Evolutionary conservation across 2,113 vertebrate species (phyloP).

Genomic region (Lontra canadensis): DNA sequence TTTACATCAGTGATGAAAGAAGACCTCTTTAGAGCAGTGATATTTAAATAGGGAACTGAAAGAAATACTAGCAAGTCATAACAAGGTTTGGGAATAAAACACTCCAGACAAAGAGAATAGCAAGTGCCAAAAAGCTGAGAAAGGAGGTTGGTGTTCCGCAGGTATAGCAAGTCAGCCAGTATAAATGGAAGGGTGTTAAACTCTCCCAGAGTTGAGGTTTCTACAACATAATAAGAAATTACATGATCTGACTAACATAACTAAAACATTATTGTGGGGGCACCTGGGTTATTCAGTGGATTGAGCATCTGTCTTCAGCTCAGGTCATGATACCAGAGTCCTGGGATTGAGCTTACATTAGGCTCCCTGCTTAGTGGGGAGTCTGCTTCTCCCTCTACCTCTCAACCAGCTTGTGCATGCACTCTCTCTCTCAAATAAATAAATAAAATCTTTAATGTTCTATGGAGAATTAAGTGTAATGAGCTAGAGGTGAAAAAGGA

Average conservation of each 20-base stretch:
- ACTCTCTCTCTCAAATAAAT: too few species aligned
- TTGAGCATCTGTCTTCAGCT: too few species aligned
- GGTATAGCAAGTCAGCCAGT: too few species aligned
- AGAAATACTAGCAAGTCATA: not conserved
- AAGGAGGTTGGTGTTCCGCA: not conserved
- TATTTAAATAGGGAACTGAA: not conserved
- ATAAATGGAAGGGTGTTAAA: not conserved
- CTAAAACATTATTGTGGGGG: not conserved
- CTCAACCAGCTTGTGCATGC: too few species aligned
- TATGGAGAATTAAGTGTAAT: not conserved
- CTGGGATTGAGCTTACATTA: too few species aligned
- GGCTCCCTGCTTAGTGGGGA: too few species aligned
- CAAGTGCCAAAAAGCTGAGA: not conserved
- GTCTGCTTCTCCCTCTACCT: too few species aligned
- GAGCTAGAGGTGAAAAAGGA: not conserved
- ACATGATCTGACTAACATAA: not conserved
- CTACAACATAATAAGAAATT: not conserved
- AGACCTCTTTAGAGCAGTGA: not conserved
- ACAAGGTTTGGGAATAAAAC: not conserved
- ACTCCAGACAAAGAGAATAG: not conserved
- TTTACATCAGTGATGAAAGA: not conserved
- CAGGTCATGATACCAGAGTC: too few species aligned
- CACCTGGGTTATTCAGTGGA: too few species aligned
- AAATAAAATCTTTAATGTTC: too few species aligned
- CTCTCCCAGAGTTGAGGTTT: not conserved